Evolutionary conservation across 2,113 vertebrate species (phyloP), one percentile per base, ranked within the genome.

Genomic region (Abramis brama): DNA sequence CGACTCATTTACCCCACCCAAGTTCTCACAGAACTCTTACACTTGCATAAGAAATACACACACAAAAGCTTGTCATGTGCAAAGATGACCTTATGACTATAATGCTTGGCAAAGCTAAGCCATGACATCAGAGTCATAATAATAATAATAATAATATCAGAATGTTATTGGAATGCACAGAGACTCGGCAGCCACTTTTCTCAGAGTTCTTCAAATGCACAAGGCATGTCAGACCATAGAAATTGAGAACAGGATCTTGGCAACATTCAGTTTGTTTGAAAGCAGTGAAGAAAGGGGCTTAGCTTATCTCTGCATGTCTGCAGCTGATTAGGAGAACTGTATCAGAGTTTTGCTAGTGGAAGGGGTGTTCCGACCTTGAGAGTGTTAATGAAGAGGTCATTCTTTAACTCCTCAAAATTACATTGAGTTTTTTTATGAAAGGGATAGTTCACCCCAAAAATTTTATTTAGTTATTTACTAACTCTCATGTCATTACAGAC

Each of bases 171-270:
- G 83, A 91, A 90, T 91, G 86, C 91, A 86, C 85, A 88, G 68
- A 59, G 33, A 79, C 89, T 91, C 91, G 91, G 91, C 90, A 86
- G 87, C 68, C 50, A 59, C 47, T 91, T 82, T 93, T 94, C 93
- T 92, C 91, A 93, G 90, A 92, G 90, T 89, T 89, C 87, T 83
- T 91, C 62, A 87, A 82, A 90, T 89, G 87, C 87, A 91, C 52
- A 60, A 81, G 83, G 45, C 86, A 90, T 73, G 87, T 86, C 89
- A 88, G 57, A 87, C 76, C 30, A n/a, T 82, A 86, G 23, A 88
- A 86, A 88, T 66, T 81, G 66, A 17, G 86, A 77, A 88, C 82
- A 75, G 88, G 57, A 80, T 83, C 66, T 80, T 90, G 90, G 88
- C 81, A 89, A 70, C 47, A 7, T 79, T 66, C 6, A 2, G 27